Evolutionary conservation across 2,888 invertebrate genomes (phyloP), one percentile per base, ranked within the genome.

Genomic region (Tanytarsus gracilentus): DNA sequence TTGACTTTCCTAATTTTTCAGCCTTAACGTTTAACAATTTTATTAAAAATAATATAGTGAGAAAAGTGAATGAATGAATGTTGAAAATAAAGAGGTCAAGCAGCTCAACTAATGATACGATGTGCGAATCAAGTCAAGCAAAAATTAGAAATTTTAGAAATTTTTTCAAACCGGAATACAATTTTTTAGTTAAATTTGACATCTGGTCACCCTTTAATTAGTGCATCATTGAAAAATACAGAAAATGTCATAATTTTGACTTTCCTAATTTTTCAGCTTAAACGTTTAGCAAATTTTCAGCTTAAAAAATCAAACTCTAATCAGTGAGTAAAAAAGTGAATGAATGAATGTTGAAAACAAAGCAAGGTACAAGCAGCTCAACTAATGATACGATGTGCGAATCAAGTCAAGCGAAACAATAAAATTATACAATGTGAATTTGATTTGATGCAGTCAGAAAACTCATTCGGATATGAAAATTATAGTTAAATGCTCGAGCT

Each of bases 61-160:
- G 9, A 9, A 30, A 8, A 48, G 25, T 4, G 51, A 53, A 8
- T 6, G 5, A 18, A 26, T 23, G n/a, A 11, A 36, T 11, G 26
- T 8, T 7, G 25, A 23, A 53, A 1, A 48, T 5, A 59, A 85
- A 75, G 73, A 86, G 95, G 1, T 94, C 95, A 75, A 93, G 98
- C 61, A 96, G 76, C 14, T 98, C 98, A 63, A 98, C 84, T 0
- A 96, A 96, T 53, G 91, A 88, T 1, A 86, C 81, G 50, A 8
- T 50, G 50, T 50, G 50, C 50, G 29, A 51, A 51, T 51, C 51
- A 51, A 51, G 14, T 51, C 51, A 51, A 51, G 51, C 51, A 11
- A 14, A 51, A 29, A 21, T 21, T 30, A 23, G 4, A 29, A 51
- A 51, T 30, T 51, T 18, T 9, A 50, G 26, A n/a, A n/a, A n/a